phyloP scores from a whole-genome alignment of 2,797 vertebrate genomes.

The Poecilia gillii region DNA sequence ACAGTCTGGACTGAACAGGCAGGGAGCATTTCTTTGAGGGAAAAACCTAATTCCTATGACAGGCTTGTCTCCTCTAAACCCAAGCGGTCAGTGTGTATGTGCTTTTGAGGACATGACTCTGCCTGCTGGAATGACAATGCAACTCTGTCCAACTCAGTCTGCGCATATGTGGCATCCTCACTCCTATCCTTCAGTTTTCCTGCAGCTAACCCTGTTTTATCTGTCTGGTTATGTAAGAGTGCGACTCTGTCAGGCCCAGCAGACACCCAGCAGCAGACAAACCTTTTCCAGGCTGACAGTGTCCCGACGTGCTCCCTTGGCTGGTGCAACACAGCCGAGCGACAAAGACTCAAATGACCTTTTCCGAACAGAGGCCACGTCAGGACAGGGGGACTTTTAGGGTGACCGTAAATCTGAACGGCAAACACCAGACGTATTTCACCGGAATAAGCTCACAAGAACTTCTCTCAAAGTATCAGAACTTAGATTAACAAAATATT shows the following conservation, averaged over 20 bases:
- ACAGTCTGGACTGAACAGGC: constrained; percentile 61
- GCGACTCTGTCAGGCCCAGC: constrained; percentile 54
- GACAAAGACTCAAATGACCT: constrained; percentile 33
- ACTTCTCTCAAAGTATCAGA: no score
- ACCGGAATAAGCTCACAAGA: no score
- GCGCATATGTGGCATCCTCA: constrained; percentile 34
- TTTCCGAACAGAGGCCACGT: constrained; percentile 28
- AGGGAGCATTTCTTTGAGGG: constrained; percentile 28
- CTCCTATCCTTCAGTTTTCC: constrained; percentile 52
- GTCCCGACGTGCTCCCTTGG: constrained; percentile 36
- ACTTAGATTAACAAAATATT: no score
- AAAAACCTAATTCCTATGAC: constrained; percentile 54
- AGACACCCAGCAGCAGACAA: constrained; percentile 48
- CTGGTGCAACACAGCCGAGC: constrained; percentile 16
- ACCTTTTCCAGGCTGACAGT: constrained; percentile 55
- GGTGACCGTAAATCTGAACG: neutral
- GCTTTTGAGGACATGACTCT: constrained; percentile 16
- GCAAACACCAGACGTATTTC: no score
- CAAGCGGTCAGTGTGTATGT: constrained; percentile 13
- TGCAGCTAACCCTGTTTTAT: constrained; percentile 60
- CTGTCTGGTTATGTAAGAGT: constrained; percentile 66
- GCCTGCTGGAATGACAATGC: neutral
- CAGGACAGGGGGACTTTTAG: neutral
- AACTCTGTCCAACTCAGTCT: constrained; percentile 33
- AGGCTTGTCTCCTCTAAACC: constrained; percentile 31